phyloP scores from a whole-genome alignment of 1,140 invertebrate species.

The Camponotus floridanus region DNA sequence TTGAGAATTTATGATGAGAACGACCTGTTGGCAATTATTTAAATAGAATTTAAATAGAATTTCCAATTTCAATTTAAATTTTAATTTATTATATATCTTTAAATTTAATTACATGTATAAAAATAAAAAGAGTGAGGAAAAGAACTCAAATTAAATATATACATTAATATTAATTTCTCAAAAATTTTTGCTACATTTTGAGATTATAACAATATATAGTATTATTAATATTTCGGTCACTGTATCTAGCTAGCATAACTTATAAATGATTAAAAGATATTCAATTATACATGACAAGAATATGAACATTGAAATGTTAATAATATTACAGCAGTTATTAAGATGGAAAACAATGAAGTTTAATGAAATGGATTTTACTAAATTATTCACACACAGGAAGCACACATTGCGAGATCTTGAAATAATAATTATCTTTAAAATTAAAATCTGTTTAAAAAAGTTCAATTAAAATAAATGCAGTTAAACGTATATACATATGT shows the following conservation, averaged over 20 bases:
- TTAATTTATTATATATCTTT: neutral
- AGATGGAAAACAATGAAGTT: neutral
- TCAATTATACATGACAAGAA: neutral
- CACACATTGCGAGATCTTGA: neutral
- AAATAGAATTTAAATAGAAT: neutral
- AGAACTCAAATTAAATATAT: neutral
- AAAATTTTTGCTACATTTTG: neutral
- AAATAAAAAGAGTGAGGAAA: neutral
- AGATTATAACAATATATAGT: neutral
- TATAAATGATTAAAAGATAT: constrained; percentile 13
- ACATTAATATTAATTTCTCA: neutral
- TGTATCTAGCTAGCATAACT: neutral
- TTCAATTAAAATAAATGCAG: constrained; percentile 32
- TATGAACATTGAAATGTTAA: neutral
- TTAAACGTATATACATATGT: neutral
- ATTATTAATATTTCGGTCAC: neutral
- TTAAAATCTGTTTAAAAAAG: neutral
- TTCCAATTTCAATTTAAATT: neutral
- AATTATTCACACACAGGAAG: neutral
- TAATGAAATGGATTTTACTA: neutral
- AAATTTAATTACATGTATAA: neutral
- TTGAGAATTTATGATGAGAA: too few species aligned
- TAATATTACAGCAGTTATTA: neutral
- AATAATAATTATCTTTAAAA: constrained; percentile 23
- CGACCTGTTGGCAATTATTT: neutral